Base-by-base conservation (phyloP, 2,888 invertebrate genomes). In the Nephrocerus scutellatus region DNA sequence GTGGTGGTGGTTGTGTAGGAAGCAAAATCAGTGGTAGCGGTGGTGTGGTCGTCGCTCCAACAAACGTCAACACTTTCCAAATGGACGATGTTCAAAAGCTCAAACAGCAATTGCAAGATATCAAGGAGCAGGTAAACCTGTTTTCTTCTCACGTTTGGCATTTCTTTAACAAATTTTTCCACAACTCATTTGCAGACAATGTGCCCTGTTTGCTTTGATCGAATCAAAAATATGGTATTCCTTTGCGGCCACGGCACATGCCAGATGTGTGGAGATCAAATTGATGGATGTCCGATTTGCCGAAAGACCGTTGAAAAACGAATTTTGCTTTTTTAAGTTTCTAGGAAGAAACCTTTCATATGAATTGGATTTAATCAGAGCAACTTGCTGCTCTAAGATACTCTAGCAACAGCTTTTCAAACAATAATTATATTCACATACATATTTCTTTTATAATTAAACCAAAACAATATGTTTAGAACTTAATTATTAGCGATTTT, bases 181-280 rank as follows among this genome's bases (percentile, higher is more conserved):
- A 19, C 20, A 19, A 41, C 28, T 47, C 18, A 19, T 49, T 76
- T 74, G 4, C 77, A 96, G 92, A 96, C 95, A 2, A 92, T 93
- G 86, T 97, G 96, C 62, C 96, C 96, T 5, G 93, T 97, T 48
- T 97, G 96, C 70, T 76, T 97, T 73, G 96, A 97, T 72, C 84
- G 95, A 21, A 74, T 95, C 59, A 96, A 95, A 74, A 96, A 97
- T 71, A 95, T 97, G 93, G 93, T 95, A 55, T 96, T 95, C 74
- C 76, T 95, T 29, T 96, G 96, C 70, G 96, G 96, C 6, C 96
- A 97, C 69, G 96, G 95, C 51, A 87, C 93, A 48, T 96, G 96
- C 66, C 96, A 96, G 72, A 90, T 93, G 86, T 97, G 96, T 70
- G 95, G 96, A 20, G 96, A 97, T 74, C 84, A 92, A 58, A 93